Evolutionary conservation across 2,888 invertebrate species (phyloP), one percentile per base, ranked within the genome.

Genomic region (Mythimna pallens): DNA sequence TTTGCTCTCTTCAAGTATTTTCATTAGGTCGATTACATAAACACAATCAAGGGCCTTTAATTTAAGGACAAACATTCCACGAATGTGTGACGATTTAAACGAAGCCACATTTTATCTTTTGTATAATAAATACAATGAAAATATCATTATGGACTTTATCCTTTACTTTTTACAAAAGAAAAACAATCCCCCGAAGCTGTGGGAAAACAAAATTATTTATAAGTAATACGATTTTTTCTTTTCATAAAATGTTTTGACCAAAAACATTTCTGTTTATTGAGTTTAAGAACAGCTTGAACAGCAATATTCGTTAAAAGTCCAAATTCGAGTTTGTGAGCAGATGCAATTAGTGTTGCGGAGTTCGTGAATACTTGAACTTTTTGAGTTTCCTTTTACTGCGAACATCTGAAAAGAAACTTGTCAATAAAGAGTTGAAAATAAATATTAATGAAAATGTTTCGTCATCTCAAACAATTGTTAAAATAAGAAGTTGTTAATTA

Each of bases 301-400:
- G 84, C 66, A 84, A 86, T 86, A 81, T 87, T 86, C 73, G 80
- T 83, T 84, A 76, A 81, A 84, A 82, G 72, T 73, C 73, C 69
- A 83, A 78, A 78, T 86, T 79, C 52, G 80, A 86, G 76, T 87
- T 83, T 84, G 79, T 81, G 79, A 85, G 79, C 80, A 81, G 81
- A 84, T 83, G 85, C 85, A 86, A 89, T 89, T 88, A 89, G 85
- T 86, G 82, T 85, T 67, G 68, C 68, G 50, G 76, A 85, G 84
- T 83, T 85, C 75, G 17, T 30, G 62, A 63, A 69, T 57, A 59
- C 67, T 78, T 71, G 12, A 71, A 82, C 55, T 70, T 76, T 79
- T 64, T 55, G 65, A 79, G 76, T 75, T 75, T 68, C 71, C 70
- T 65, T 73, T 34, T 20, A 30, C 5, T 12, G 9, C 54, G 9